phyloP scores from a whole-genome alignment of 2,797 vertebrate species.

The Salmo trutta region DNA sequence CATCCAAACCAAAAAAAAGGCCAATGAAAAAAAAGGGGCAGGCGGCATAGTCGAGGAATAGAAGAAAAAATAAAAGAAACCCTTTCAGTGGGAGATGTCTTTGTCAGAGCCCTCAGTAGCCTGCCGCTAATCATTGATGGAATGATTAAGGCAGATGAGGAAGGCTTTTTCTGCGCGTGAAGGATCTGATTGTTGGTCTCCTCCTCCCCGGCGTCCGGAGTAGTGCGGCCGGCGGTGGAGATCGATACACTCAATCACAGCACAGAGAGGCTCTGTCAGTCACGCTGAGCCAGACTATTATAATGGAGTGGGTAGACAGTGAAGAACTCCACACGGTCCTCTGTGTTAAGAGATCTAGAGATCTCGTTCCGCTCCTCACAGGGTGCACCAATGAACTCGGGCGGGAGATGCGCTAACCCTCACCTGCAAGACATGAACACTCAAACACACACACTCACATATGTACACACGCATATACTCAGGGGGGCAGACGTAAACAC shows the following conservation, averaged over 20 bases:
- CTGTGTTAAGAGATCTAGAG: conserved; percentile 41
- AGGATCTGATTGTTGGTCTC: conserved; percentile 87
- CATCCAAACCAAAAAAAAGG: conserved; percentile 12
- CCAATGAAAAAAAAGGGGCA: conserved; percentile 39
- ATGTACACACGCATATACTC: not conserved
- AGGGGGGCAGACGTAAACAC: not conserved
- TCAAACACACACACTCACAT: not conserved
- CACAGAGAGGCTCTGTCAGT: conserved; percentile 80
- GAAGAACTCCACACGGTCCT: conserved; percentile 80
- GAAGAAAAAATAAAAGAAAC: conserved; percentile 48
- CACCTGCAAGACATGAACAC: not conserved
- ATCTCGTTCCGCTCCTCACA: conserved; percentile 79
- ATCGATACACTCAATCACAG: conserved; percentile 94
- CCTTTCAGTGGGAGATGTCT: conserved; percentile 70
- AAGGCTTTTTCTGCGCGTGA: conserved; percentile 86
- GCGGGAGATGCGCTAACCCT: conserved; percentile 30
- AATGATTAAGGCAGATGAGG: conserved; percentile 97
- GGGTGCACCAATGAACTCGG: conserved; percentile 38
- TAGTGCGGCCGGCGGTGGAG: conserved; percentile 52
- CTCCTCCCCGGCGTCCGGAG: conserved; percentile 75
- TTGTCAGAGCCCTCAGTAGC: conserved; percentile 77
- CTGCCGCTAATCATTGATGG: conserved; percentile 90
- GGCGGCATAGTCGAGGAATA: not conserved
- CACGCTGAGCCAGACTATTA: conserved; percentile 89
- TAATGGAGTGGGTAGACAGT: conserved; percentile 89